Conservation (phyloP, 2,888 invertebrate genomes). For the Thereva unica region DNA sequence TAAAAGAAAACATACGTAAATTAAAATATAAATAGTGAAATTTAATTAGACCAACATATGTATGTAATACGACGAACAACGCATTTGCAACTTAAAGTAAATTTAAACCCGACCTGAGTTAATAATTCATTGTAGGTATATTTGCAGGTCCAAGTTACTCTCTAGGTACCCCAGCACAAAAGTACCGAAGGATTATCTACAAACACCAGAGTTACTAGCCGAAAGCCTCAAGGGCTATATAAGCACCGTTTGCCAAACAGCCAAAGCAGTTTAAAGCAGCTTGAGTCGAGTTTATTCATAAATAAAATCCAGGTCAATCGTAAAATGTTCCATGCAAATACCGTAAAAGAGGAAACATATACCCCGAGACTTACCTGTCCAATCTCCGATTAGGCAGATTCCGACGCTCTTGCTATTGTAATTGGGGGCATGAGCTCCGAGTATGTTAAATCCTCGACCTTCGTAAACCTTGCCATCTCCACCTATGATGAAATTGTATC, state of each 20-base stretch:
- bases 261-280: too few species aligned
- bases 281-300: not conserved
- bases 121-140: too few species aligned
- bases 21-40: constrained; percentile 15
- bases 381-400: constrained; percentile 68
- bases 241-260: too few species aligned
- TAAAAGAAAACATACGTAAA: constrained; percentile 35
- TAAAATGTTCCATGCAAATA: constrained; percentile 20
- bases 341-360: constrained; percentile 10
- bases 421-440: constrained; percentile 71
- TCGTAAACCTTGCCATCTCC: constrained; percentile 73
- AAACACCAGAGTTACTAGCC: too few species aligned
- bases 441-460: constrained; percentile 70
- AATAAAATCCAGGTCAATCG: constrained; percentile 5
- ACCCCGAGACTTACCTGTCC: constrained; percentile 46
- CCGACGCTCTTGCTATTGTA: constrained; percentile 62
- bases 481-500: constrained; percentile 73
- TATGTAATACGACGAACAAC: too few species aligned
- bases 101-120: too few species aligned
- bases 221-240: too few species aligned
- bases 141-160: too few species aligned
- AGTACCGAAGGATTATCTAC: too few species aligned
- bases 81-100: too few species aligned
- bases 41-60: too few species aligned
- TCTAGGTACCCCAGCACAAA: too few species aligned